Evolutionary conservation across 2,113 vertebrate genomes (phyloP).

Genomic region (Thalassoma bifasciatum): DNA sequence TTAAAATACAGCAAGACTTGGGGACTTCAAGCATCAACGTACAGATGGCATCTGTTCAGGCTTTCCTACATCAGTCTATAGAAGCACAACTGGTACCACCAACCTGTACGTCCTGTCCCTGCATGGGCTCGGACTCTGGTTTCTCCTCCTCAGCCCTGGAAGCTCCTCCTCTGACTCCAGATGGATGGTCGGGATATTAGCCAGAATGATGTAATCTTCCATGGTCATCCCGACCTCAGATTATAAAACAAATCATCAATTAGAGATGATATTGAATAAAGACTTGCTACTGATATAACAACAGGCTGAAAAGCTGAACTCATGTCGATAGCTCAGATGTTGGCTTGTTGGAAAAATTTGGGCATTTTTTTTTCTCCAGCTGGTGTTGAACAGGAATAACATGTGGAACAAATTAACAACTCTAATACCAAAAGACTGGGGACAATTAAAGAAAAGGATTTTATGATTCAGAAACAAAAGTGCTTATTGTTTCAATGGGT

Average conservation of each 20-base stretch:
- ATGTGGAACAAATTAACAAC: no score
- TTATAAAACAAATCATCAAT: constrained; percentile 14
- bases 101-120: constrained; percentile 87
- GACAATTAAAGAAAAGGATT: no score
- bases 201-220: constrained; percentile 91
- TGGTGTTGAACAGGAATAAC: neutral
- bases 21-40: no score
- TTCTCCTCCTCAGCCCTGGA: constrained; percentile 71
- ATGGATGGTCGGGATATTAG: constrained; percentile 89
- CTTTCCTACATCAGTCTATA: neutral
- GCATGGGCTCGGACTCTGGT: constrained; percentile 90
- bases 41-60: neutral
- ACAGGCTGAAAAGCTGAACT: neutral
- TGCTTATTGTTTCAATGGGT: no score
- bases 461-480: no score
- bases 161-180: constrained; percentile 84
- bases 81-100: constrained; percentile 32
- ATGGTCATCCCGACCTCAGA: constrained; percentile 85
- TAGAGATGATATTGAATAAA: neutral
- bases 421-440: no score
- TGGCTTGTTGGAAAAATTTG: neutral
- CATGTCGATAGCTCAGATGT: neutral
- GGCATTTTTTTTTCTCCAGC: no score
- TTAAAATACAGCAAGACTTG: no score
- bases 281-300: neutral